phyloP scores from a whole-genome alignment of 2,113 vertebrate genomes.

The Toxotes chatareus region DNA sequence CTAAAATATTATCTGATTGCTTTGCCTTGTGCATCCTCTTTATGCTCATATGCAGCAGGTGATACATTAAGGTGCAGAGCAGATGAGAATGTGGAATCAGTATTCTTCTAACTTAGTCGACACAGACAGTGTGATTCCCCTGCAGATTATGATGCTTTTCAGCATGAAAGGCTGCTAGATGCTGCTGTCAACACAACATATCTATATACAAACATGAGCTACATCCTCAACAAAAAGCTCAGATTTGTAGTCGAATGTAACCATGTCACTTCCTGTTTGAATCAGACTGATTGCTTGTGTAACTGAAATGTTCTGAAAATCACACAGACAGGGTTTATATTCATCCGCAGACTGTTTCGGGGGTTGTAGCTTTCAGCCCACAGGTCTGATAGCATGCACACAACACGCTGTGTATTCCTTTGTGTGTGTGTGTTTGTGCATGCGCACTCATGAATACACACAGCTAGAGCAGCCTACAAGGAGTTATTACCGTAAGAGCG shows the following conservation, averaged over 20 bases:
- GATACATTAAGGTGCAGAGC: conserved; percentile 5
- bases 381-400: conserved; percentile 51
- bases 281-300: conserved; percentile 37
- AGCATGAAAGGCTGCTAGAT: conserved; percentile 39
- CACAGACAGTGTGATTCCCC: conserved; percentile 29
- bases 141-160: conserved; percentile 37
- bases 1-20: background rate
- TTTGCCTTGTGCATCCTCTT: background rate
- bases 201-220: conserved; percentile 63
- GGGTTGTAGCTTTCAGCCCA: conserved; percentile 49
- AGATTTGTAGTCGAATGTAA: conserved; percentile 33
- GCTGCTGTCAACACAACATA: conserved; percentile 58
- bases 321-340: conserved; percentile 49
- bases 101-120: conserved; percentile 27
- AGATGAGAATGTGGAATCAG: conserved; percentile 29
- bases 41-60: background rate
- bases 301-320: conserved; percentile 47
- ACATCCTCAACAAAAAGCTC: conserved; percentile 45
- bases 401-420: conserved; percentile 5
- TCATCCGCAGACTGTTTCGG: conserved; percentile 48
- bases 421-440: conserved; percentile 3
- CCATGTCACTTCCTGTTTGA: conserved; percentile 44
- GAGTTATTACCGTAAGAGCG: conserved; percentile 49
- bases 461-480: conserved; percentile 29
- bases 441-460: conserved; percentile 19